Evolutionary conservation across 1,140 invertebrate species (phyloP).

Genomic region (Hycleus cichorii): DNA sequence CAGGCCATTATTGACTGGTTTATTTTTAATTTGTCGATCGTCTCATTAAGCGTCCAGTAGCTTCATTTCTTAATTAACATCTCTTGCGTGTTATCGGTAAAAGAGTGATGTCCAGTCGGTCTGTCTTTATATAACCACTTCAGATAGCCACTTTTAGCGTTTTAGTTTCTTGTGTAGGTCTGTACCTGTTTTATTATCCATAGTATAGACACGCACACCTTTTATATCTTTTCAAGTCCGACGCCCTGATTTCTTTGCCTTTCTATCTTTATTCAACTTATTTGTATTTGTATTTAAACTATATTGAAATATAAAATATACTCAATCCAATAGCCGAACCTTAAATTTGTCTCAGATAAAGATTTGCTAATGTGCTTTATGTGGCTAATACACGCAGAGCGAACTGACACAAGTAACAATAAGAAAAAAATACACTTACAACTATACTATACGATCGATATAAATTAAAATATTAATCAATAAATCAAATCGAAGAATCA

Average conservation of each 20-base stretch:
- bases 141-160: slow-evolving; percentile 28
- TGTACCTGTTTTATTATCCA: slow-evolving; percentile 23
- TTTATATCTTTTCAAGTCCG: slow-evolving; percentile 15
- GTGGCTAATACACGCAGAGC: not conserved
- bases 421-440: too few species aligned
- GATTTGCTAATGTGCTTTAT: not conserved
- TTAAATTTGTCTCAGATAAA: slow-evolving; percentile 8
- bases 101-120: slow-evolving; percentile 27
- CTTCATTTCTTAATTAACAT: slow-evolving; percentile 37
- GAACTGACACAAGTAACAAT: too few species aligned
- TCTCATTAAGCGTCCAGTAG: slow-evolving; percentile 32
- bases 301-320: too few species aligned
- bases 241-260: not conserved
- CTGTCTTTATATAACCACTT: not conserved
- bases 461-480: too few species aligned
- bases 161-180: slow-evolving; percentile 21
- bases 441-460: too few species aligned
- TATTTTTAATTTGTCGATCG: slow-evolving; percentile 31
- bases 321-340: not conserved
- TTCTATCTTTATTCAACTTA: too few species aligned
- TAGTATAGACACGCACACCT: slow-evolving; percentile 29
- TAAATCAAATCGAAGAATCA: too few species aligned
- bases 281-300: too few species aligned
- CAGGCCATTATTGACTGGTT: slow-evolving; percentile 8
- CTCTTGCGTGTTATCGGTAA: slow-evolving; percentile 32